These are phyloP conservation scores for Amphipyra berbera DNA, from an alignment of 2,888 invertebrate genomes.

Conservation along the genomic window DNA sequence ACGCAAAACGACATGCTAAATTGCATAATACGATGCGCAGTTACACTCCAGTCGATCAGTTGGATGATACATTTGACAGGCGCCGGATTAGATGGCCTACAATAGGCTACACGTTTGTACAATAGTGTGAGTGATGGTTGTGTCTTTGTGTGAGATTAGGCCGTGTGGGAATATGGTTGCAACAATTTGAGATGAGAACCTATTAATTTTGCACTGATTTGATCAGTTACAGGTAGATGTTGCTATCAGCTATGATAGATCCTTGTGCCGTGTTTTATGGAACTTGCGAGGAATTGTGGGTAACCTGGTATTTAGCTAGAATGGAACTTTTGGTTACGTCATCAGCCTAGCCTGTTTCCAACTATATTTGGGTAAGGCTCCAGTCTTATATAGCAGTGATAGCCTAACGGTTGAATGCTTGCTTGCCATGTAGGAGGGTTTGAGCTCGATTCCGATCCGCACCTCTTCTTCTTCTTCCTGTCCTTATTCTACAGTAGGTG, in stretches of 20 bases:
- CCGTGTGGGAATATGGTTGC: constrained; percentile 44
- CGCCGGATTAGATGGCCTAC: constrained; percentile 37
- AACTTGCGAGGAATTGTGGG: neutral
- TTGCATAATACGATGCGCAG: constrained; percentile 55
- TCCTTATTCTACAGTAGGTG: no score
- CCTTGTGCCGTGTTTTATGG: neutral
- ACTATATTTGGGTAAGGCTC: no score
- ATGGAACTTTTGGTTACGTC: neutral
- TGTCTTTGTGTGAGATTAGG: constrained; percentile 22
- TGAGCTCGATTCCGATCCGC: no score
- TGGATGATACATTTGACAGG: constrained; percentile 32
- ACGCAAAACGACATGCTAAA: constrained; percentile 16
- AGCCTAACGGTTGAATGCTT: no score
- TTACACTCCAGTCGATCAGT: constrained; percentile 44
- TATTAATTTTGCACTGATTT: constrained; percentile 11
- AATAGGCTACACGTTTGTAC: constrained; percentile 23
- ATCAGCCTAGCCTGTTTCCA: no score
- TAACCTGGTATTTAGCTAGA: neutral
- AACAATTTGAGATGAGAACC: constrained; percentile 20
- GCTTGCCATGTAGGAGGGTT: no score
- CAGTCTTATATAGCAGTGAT: no score
- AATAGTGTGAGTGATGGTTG: constrained; percentile 44
- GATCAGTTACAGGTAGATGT: neutral
- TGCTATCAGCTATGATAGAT: neutral
- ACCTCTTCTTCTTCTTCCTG: no score